phyloP scores from a whole-genome alignment of 2,888 invertebrate genomes.

The Eudemis profundana region DNA sequence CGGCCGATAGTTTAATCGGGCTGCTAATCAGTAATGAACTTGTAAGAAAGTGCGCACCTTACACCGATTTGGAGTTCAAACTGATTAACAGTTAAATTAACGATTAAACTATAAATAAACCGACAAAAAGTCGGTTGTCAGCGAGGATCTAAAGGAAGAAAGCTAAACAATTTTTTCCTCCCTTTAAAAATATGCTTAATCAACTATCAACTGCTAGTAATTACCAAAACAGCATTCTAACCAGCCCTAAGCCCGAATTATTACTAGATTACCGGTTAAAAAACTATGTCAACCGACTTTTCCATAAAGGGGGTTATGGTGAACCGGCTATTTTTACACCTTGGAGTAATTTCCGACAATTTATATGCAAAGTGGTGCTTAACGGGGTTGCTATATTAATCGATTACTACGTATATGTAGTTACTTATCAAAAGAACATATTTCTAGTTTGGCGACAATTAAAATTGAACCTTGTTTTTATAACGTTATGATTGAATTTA shows the following conservation, averaged over 20 bases:
- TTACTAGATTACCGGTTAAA: slow-evolving; percentile 23
- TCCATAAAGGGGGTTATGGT: slow-evolving; percentile 39
- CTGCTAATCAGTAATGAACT: too few relatives aligned
- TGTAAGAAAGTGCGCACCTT: too few relatives aligned
- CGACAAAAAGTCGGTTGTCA: too few relatives aligned
- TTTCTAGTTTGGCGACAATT: neutral
- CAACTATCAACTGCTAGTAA: neutral
- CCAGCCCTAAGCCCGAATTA: slow-evolving; percentile 23
- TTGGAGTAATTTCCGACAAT: slow-evolving; percentile 39
- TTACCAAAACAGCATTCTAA: slow-evolving; percentile 20
- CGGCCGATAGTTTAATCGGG: too few relatives aligned
- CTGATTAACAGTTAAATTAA: too few relatives aligned
- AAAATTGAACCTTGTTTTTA: neutral
- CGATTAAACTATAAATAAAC: too few relatives aligned
- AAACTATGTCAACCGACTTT: slow-evolving; percentile 34
- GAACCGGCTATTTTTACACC: slow-evolving; percentile 40
- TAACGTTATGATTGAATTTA: neutral
- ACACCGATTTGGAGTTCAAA: too few relatives aligned
- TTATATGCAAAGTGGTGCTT: slow-evolving; percentile 39
- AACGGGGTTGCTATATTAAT: slow-evolving; percentile 28
- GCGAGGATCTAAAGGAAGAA: too few relatives aligned
- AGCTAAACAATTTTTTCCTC: too few relatives aligned
- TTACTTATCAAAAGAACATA: neutral
- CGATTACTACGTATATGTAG: slow-evolving; percentile 15
- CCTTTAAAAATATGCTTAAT: too few relatives aligned